A percentile compares a stretch with the other conserved stretches of the same genome.
Evolutionary conservation across 1,140 invertebrate species (phyloP).

Genomic region (Pteromalus puparum): DNA sequence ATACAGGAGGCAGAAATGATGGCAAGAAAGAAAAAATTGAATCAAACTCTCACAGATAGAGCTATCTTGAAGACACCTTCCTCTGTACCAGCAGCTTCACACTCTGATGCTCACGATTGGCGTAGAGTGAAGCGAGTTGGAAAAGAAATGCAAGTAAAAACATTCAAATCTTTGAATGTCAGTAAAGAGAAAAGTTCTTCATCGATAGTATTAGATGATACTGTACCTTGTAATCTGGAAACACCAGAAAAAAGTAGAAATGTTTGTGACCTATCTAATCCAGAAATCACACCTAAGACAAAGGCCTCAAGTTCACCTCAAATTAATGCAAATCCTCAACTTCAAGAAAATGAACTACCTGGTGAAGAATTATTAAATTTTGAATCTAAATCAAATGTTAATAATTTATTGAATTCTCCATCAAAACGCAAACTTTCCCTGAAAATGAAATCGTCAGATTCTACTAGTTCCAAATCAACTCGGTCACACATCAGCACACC

Average conservation of each 20-base stretch:
- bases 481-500: not conserved
- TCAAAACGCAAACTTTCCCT: constrained; percentile 31
- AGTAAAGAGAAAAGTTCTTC: constrained; percentile 40
- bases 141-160: constrained; percentile 50
- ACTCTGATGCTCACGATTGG: constrained; percentile 45
- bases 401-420: constrained; percentile 4
- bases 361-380: not conserved
- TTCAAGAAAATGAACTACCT: constrained; percentile 6
- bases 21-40: constrained; percentile 34
- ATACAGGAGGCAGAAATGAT: constrained; percentile 21
- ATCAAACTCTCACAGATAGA: not conserved
- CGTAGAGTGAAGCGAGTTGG: constrained; percentile 40
- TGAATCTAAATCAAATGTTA: not conserved
- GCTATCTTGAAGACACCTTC: constrained; percentile 24
- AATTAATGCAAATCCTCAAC: not conserved
- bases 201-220: constrained; percentile 37
- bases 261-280: constrained; percentile 17
- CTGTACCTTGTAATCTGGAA: constrained; percentile 29
- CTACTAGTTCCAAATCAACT: not conserved
- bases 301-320: constrained; percentile 21
- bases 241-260: constrained; percentile 21
- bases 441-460: constrained; percentile 15
- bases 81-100: constrained; percentile 16
- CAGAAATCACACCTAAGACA: constrained; percentile 18
- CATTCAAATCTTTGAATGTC: constrained; percentile 46